phyloP scores from a whole-genome alignment of 2,888 invertebrate species.

The Phrixothrix hirtus region DNA sequence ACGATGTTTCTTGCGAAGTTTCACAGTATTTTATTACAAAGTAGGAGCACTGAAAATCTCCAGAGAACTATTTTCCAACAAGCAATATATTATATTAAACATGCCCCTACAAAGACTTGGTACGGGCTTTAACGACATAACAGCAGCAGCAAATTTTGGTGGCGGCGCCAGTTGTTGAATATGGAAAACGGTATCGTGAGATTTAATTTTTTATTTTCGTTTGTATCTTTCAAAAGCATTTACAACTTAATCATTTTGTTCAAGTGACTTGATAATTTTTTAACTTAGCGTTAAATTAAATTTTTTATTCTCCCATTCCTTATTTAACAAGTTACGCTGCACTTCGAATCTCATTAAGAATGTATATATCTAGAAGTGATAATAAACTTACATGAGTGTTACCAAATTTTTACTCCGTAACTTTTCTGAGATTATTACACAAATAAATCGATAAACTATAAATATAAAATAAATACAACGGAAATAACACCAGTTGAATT shows the following conservation, averaged over 20 bases:
- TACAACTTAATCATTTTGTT: background rate
- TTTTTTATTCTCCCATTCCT: too few relatives aligned
- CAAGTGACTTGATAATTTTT: too few relatives aligned
- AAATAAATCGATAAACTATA: too few relatives aligned
- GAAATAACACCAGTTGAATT: too few relatives aligned
- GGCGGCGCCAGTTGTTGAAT: background rate
- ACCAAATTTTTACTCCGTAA: too few relatives aligned
- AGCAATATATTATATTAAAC: background rate
- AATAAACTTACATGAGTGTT: too few relatives aligned
- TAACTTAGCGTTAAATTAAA: too few relatives aligned
- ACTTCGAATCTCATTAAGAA: too few relatives aligned
- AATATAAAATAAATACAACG: too few relatives aligned
- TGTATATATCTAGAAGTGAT: too few relatives aligned
- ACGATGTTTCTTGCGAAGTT: background rate
- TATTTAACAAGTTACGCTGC: too few relatives aligned
- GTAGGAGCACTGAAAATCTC: background rate
- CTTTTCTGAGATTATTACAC: too few relatives aligned
- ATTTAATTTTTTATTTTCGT: background rate
- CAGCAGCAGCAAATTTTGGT: background rate
- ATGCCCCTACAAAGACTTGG: background rate
- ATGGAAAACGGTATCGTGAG: background rate
- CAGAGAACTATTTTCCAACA: background rate
- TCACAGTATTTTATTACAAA: background rate
- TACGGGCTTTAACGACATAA: background rate
- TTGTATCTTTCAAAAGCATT: background rate